These are phyloP conservation scores for Apis laboriosa DNA, from an alignment of 1,140 invertebrate species.

Conservation along the genomic window DNA sequence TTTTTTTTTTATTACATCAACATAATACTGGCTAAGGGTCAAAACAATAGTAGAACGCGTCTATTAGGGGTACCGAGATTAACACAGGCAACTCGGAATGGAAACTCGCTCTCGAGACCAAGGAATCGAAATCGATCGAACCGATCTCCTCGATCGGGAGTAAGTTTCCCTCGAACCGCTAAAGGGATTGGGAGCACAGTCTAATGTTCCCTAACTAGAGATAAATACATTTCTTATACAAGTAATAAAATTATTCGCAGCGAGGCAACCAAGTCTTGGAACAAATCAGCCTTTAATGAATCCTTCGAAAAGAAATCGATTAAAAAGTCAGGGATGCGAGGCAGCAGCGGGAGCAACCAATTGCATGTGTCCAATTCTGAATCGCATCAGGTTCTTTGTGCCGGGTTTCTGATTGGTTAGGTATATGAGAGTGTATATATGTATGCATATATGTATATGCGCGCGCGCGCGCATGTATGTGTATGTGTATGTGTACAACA, in stretches of 20 bases:
- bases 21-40: constrained; percentile 77
- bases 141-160: not conserved
- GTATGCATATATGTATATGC: too few species aligned
- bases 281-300: constrained; percentile 68
- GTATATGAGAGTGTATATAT: not conserved
- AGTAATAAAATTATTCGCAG: constrained; percentile 65
- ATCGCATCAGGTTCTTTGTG: not conserved
- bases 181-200: constrained; percentile 38
- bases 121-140: not conserved
- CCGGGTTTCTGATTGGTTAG: not conserved
- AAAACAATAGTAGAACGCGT: constrained; percentile 75
- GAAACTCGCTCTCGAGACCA: constrained; percentile 6
- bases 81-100: constrained; percentile 41
- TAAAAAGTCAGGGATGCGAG: constrained; percentile 60
- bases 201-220: constrained; percentile 64
- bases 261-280: constrained; percentile 67
- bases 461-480: too few species aligned
- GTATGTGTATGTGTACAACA: not conserved
- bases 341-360: constrained; percentile 7
- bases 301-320: constrained; percentile 57
- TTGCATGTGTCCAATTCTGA: not conserved
- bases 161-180: constrained; percentile 33
- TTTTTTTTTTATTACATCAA: constrained; percentile 76
- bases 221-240: constrained; percentile 63
- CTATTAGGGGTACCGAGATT: constrained; percentile 63